A percentile compares a stretch with the other conserved stretches of the same genome.
Evolutionary conservation across 2,888 invertebrate genomes (phyloP).

Genomic region (Luperina nickerlii): DNA sequence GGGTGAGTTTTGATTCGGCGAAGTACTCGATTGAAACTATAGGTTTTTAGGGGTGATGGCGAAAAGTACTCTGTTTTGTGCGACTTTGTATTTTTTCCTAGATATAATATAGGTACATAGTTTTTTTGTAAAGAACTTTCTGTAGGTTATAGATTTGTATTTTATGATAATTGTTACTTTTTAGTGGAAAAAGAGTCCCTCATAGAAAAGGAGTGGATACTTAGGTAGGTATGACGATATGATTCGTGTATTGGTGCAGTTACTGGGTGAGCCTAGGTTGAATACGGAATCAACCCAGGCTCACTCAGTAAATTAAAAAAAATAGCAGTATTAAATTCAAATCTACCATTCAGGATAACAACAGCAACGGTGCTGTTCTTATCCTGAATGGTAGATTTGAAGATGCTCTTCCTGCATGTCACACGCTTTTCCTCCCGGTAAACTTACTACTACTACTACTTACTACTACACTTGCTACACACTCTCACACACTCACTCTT

Average conservation of each 20-base stretch:
- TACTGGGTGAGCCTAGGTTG: background rate
- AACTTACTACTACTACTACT: no score
- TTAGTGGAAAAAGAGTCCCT: background rate
- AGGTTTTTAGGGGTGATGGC: conserved; percentile 39
- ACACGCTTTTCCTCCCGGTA: background rate
- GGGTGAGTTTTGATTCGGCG: conserved; percentile 60
- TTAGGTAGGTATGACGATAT: background rate
- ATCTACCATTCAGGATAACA: no score
- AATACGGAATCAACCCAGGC: no score
- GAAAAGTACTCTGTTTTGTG: conserved; percentile 17
- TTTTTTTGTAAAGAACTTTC: background rate
- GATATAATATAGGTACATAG: background rate
- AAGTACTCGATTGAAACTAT: conserved; percentile 47
- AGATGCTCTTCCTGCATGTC: no score
- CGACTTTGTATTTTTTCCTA: background rate
- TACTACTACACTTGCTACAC: no score
- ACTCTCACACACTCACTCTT: no score
- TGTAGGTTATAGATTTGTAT: background rate
- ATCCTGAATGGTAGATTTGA: background rate
- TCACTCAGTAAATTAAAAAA: no score
- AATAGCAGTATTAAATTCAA: no score
- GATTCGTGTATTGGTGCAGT: background rate
- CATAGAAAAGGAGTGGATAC: background rate
- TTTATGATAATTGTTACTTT: background rate
- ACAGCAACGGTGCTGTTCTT: no score